These are phyloP conservation scores for Mallotus villosus DNA, from an alignment of 2,797 vertebrate species.

Conservation along the genomic window DNA sequence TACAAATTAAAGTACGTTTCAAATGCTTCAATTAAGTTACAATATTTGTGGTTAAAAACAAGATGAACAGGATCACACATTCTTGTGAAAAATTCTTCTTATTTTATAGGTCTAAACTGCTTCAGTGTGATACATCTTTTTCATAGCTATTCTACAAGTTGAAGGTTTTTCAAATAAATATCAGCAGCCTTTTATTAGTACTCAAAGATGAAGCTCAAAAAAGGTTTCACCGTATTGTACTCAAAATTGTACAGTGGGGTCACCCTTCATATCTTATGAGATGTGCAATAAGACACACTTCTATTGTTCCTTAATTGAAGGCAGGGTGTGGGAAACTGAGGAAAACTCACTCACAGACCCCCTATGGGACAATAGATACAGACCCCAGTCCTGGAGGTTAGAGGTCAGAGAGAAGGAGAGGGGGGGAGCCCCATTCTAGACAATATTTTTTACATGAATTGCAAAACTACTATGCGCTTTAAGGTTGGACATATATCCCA, in stretches of 20 bases:
- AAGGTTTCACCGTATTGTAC: background rate
- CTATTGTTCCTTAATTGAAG: slow-evolving; percentile 60
- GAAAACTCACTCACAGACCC: slow-evolving; percentile 64
- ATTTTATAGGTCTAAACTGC: no score
- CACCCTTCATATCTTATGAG: slow-evolving; percentile 7
- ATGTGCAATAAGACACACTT: slow-evolving; percentile 74
- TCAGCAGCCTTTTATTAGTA: no score
- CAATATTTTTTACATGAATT: slow-evolving; percentile 28
- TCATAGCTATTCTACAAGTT: no score
- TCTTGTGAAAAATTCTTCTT: no score
- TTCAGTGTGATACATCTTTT: no score
- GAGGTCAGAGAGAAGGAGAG: slow-evolving; percentile 8
- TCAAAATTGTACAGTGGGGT: background rate
- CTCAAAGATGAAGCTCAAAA: background rate
- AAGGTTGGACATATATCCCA: background rate
- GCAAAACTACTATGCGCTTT: background rate
- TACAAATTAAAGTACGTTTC: no score
- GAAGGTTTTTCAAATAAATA: background rate
- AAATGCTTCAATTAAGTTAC: no score
- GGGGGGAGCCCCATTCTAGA: no score
- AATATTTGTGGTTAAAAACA: no score
- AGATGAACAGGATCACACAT: no score
- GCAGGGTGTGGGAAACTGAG: slow-evolving; percentile 67
- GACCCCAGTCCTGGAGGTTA: slow-evolving; percentile 48
- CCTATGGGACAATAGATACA: slow-evolving; percentile 49